phyloP scores from a whole-genome alignment of 1,140 invertebrate species.

The Heliothis virescens region DNA sequence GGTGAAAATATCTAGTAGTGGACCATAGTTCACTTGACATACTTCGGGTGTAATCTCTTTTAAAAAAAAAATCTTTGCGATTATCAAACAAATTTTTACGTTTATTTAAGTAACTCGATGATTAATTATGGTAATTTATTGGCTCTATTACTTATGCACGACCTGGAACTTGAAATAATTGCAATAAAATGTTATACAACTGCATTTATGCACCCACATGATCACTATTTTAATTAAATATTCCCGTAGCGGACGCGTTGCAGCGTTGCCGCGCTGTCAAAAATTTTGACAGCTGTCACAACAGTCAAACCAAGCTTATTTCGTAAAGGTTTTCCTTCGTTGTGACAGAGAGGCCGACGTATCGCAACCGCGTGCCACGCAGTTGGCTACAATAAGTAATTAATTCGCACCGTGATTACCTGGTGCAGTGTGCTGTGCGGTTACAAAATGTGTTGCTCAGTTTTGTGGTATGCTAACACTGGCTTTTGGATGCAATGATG shows the following conservation, averaged over 20 bases:
- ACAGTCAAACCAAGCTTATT: conserved; percentile 6
- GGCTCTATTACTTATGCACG: too few relatives aligned
- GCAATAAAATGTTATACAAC: too few relatives aligned
- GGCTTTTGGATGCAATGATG: conserved; percentile 20
- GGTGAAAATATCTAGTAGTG: conserved; percentile 6
- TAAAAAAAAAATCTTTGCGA: too few relatives aligned
- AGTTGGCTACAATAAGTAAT: conserved; percentile 43
- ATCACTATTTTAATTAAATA: neutral
- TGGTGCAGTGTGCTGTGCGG: conserved; percentile 39
- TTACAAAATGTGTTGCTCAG: conserved; percentile 36
- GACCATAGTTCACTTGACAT: neutral
- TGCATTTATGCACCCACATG: too few relatives aligned
- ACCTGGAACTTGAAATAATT: too few relatives aligned
- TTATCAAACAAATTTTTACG: too few relatives aligned
- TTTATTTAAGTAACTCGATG: too few relatives aligned
- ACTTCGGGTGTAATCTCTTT: neutral
- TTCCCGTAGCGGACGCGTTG: neutral
- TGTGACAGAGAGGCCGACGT: conserved; percentile 42
- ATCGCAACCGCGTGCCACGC: conserved; percentile 33
- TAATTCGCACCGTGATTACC: conserved; percentile 45
- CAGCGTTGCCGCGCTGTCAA: neutral
- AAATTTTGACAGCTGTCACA: conserved; percentile 31
- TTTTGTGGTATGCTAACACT: conserved; percentile 8
- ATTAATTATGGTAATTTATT: too few relatives aligned
- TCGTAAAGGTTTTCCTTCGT: conserved; percentile 39